Percentiles rank a stretch among this genome's conserved stretches.
phyloP scores from a whole-genome alignment of 2,113 vertebrate genomes.

The Grus americana region DNA sequence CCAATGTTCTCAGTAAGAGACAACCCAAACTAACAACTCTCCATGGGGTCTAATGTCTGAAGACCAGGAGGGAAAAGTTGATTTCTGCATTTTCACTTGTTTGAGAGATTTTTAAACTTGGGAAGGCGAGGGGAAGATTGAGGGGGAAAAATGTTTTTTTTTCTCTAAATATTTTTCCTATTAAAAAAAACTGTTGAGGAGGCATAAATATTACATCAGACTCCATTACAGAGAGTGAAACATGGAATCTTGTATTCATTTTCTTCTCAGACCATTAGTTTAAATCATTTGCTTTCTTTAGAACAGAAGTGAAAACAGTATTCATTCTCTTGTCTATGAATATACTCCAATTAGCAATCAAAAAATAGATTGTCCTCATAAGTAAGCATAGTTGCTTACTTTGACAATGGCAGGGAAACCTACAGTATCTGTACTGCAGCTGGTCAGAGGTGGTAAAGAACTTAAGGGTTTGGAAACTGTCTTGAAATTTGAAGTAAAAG shows the following conservation, averaged over 20 bases:
- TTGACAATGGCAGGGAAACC: not conserved
- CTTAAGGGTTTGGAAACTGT: not conserved
- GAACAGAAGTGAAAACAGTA: not conserved
- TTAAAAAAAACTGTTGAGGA: not conserved
- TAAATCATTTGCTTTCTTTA: not conserved
- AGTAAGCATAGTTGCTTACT: not conserved
- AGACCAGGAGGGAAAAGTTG: not conserved
- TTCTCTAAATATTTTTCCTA: not conserved
- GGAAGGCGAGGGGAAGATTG: not conserved
- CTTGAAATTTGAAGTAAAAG: not conserved
- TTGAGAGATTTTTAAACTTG: not conserved
- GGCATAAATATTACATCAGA: not conserved
- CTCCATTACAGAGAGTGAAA: not conserved
- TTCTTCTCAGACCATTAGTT: not conserved
- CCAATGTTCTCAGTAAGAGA: not conserved
- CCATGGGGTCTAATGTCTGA: not conserved
- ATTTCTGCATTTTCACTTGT: not conserved
- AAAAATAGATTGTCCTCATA: not conserved
- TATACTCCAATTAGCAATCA: not conserved
- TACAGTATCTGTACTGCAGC: not conserved
- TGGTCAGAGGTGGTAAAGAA: not conserved
- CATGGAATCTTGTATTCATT: not conserved
- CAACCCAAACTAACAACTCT: not conserved
- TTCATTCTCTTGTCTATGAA: not conserved
- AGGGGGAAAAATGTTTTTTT: not conserved